Evolutionary conservation across 2,113 vertebrate genomes (phyloP).

Genomic region (Steatornis caripensis): DNA sequence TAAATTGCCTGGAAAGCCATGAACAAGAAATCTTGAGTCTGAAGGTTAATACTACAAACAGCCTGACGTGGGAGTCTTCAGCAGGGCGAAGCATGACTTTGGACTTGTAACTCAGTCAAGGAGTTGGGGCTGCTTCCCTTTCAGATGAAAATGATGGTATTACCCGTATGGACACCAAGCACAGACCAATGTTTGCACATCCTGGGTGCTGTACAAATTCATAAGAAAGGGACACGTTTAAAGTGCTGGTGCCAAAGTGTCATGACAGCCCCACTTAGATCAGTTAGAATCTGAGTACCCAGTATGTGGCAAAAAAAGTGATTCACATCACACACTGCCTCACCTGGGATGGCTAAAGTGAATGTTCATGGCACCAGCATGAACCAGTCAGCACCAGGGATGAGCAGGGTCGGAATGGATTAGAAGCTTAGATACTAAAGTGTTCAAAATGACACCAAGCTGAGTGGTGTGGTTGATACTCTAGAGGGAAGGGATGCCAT

Average conservation of each 20-base stretch:
- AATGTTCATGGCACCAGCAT: background rate
- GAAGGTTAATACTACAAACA: background rate
- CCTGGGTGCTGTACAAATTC: too few species aligned
- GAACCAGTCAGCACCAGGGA: background rate
- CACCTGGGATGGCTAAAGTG: background rate
- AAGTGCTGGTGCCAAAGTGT: too few species aligned
- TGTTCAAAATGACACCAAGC: background rate
- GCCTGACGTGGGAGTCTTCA: background rate
- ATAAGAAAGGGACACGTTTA: background rate
- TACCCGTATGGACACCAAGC: background rate
- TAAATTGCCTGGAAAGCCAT: conserved; percentile 9
- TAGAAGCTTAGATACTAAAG: background rate
- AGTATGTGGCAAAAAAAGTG: too few species aligned
- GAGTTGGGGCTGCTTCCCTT: background rate
- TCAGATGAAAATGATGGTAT: background rate
- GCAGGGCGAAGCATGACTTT: background rate
- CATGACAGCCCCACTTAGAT: background rate
- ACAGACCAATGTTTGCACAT: background rate
- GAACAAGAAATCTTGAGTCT: background rate
- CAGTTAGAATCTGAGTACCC: background rate
- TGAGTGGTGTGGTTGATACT: background rate
- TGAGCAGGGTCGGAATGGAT: background rate
- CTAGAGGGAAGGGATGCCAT: background rate
- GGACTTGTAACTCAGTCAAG: background rate
- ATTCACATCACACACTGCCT: background rate